Conservation (phyloP, 2,888 invertebrate genomes). For the Ryuthela nishihirai region DNA sequence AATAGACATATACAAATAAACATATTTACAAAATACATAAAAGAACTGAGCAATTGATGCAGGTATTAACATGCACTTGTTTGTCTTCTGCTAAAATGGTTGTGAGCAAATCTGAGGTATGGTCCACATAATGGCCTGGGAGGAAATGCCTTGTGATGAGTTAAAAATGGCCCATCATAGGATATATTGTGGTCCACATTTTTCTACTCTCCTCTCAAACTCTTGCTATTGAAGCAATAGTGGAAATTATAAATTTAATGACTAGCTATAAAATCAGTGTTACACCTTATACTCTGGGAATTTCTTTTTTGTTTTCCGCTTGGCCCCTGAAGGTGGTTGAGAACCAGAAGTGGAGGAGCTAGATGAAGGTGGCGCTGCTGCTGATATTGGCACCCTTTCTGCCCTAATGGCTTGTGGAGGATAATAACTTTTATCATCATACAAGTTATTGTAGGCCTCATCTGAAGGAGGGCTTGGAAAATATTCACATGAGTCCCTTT, state of each 20-base stretch:
- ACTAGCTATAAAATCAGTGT: slow-evolving; percentile 23
- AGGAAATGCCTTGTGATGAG: too few relatives aligned
- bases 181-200: slow-evolving; percentile 10
- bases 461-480: slow-evolving; percentile 44
- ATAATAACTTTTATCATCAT: slow-evolving; percentile 12
- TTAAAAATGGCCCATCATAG: too few relatives aligned
- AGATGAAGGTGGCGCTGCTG: slow-evolving; percentile 30
- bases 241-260: slow-evolving; percentile 15
- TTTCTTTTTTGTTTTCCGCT: slow-evolving; percentile 40
- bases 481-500: slow-evolving; percentile 41
- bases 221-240: slow-evolving; percentile 9
- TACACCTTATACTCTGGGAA: slow-evolving; percentile 42
- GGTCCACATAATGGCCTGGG: too few relatives aligned
- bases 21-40: too few relatives aligned
- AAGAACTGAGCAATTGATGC: too few relatives aligned
- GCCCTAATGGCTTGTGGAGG: slow-evolving; percentile 11
- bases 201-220: slow-evolving; percentile 13
- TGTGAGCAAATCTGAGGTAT: too few relatives aligned
- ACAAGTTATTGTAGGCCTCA: slow-evolving; percentile 14
- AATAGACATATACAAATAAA: too few relatives aligned
- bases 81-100: too few relatives aligned
- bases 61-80: too few relatives aligned
- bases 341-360: slow-evolving; percentile 38
- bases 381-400: slow-evolving; percentile 7
- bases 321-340: slow-evolving; percentile 33